Percentiles rank a stretch among this genome's conserved stretches.
phyloP scores from a whole-genome alignment of 1,140 invertebrate genomes.

The Myzus persicae region DNA sequence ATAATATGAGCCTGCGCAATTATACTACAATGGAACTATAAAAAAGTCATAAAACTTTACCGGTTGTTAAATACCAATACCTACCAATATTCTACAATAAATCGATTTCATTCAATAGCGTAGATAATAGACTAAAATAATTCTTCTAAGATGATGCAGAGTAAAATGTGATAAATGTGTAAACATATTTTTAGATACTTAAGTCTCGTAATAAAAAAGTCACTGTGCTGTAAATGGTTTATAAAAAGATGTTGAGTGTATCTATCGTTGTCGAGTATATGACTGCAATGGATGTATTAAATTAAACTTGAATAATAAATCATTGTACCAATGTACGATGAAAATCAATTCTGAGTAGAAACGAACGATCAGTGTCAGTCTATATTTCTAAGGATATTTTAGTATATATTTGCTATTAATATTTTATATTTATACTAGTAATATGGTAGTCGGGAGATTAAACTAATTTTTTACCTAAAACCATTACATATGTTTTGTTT shows the following conservation, averaged over 20 bases:
- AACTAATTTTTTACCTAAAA: not conserved
- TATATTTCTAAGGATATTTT: not conserved
- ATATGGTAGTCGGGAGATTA: not conserved
- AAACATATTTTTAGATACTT: not conserved
- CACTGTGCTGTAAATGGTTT: not conserved
- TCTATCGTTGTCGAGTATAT: not conserved
- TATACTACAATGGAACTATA: not conserved
- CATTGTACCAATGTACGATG: too few relatives aligned
- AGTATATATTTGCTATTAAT: not conserved
- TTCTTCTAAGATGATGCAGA: not conserved
- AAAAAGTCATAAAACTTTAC: not conserved
- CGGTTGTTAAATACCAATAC: not conserved
- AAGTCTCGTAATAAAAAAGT: not conserved
- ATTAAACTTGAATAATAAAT: not conserved
- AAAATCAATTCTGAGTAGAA: not conserved
- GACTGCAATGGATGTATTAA: not conserved
- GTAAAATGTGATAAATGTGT: not conserved
- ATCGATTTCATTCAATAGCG: not conserved
- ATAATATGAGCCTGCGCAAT: not conserved
- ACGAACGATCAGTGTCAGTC: too few relatives aligned
- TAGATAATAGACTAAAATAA: not conserved
- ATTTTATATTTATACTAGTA: not conserved
- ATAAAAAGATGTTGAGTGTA: not conserved
- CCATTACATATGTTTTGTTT: not conserved
- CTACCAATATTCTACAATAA: not conserved